Base-by-base conservation (phyloP, 1,140 invertebrate genomes). In the Chrysoperla carnea region DNA sequence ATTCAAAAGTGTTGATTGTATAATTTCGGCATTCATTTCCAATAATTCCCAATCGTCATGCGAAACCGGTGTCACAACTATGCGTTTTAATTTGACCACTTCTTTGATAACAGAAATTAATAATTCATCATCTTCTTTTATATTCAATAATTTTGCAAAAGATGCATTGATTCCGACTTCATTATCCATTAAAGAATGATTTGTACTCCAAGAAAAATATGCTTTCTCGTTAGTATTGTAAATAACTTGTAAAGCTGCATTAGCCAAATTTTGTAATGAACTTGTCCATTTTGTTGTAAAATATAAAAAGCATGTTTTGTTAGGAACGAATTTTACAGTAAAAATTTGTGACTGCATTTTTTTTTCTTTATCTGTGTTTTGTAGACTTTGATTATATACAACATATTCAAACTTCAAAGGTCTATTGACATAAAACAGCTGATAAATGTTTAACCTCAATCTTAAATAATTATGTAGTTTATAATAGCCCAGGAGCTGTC, bases 1-100 rank as follows among this genome's bases (percentile, higher is more conserved):
- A 51, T 70, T 63, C 46, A 73, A 52, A 45, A 73, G 58, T 44
- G 62, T 58, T 28, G 62, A 53, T 51, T 73, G 68, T 37, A 73
- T 53, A 46, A 62, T 58, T 48, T 67, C 60, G 39, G 60, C 60
- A 54, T 71, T 67, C 41, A 66, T 52, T 57, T 71, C 69, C 52
- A 61, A 45, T 15, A 60, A 49, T 43, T 54, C 50, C 50, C 52
- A 57, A 40, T 61, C 56, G 50, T 55, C 44, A 35, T 48, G 37
- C 35, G 31, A 48, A 13, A 46, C n/a, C 17, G 57, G 52, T 7
- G 46, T 40, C 13, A 61, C 46, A n/a, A 47, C 50, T 39, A 59
- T 42, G 31, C 38, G 46, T 38, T 47, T 50, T 43, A 59, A 43
- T 41, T 40, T 50, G 17, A 57, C 47, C 29, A 56, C 14, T 13